Evolutionary conservation across 2,888 invertebrate species (phyloP), one percentile per base, ranked within the genome.

Genomic region (Drosophila mimica): DNA sequence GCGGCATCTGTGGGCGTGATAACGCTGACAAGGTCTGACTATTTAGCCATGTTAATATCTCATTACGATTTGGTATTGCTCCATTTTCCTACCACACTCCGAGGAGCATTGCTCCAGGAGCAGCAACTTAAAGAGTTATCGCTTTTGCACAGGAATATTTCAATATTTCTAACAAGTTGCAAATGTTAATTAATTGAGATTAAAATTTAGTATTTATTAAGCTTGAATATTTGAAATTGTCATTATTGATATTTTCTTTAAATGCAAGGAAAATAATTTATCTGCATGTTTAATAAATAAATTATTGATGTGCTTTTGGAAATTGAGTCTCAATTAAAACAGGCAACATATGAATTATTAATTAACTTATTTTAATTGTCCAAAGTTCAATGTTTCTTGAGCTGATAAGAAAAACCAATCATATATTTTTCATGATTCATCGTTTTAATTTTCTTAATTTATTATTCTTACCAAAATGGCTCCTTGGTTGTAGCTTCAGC

Each of bases 1-100:
- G 48, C 46, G 28, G 7, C 25, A 17, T 30, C 65, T 28, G 48
- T 17, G 51, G 69, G 63, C 69, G 66, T 63, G 63, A 66, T 51
- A 53, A 43, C 40, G 52, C 46, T 31, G 68, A 43, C 73, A 68
- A 58, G 62, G 54, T 48, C 51, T 38, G 51, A 70, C 62, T 71
- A 67, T 53, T 72, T 72, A 67, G 51, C 73, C 57, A 56, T 62
- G 69, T 53, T 68, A 53, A 58, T 65, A 69, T 46, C 58, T 53
- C 46, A 49, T 59, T 59, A 70, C 30, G 53, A 53, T 58, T 30
- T 36, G 31, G 43, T 43, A 43, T 20, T 57, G 40, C 15, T 5
- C 6, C n/a, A 30, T 30, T 15, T 6, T 38, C 40, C 33, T 20
- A 9, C 13, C 28, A 13, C 48, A 66, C 43, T 54, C 48, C 48